Evolutionary conservation across 64 coral and sea anemone genomes (phyloP).

Genomic region (Cladopsammia gracilis): DNA sequence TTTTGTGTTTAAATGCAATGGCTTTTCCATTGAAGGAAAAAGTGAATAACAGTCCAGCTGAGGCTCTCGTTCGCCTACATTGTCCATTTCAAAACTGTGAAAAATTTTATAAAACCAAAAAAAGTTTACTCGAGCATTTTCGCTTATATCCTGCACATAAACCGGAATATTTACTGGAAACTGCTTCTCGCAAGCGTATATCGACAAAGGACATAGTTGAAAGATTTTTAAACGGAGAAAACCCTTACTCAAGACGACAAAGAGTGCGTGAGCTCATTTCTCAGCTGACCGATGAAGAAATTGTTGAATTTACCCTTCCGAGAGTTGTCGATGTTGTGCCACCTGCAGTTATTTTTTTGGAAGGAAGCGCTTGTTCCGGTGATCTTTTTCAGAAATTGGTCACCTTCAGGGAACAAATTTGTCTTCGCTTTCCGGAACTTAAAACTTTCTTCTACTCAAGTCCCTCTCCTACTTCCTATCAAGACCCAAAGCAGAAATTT

Average conservation of each 20-base stretch:
- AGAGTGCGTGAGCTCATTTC: background rate
- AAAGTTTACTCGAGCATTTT: background rate
- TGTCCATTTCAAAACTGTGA: background rate
- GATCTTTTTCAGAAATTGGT: background rate
- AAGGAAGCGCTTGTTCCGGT: background rate
- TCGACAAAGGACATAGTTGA: background rate
- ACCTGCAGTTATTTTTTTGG: background rate
- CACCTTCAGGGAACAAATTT: background rate
- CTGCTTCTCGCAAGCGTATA: background rate
- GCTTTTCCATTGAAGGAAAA: background rate
- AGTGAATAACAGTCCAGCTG: too few relatives aligned
- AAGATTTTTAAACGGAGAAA: background rate
- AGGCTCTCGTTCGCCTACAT: background rate
- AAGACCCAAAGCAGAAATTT: constrained; percentile 17
- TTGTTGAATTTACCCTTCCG: background rate
- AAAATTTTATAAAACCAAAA: constrained; percentile 12
- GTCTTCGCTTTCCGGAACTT: background rate
- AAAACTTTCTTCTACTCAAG: background rate
- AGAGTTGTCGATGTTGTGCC: background rate
- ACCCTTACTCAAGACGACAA: background rate
- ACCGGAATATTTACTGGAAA: background rate
- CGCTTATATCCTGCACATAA: background rate
- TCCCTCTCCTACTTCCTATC: background rate
- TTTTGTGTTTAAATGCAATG: background rate
- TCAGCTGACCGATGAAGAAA: background rate